phyloP scores from a whole-genome alignment of 35 echinoderm and acorn worm species.

The Patiria miniata region DNA sequence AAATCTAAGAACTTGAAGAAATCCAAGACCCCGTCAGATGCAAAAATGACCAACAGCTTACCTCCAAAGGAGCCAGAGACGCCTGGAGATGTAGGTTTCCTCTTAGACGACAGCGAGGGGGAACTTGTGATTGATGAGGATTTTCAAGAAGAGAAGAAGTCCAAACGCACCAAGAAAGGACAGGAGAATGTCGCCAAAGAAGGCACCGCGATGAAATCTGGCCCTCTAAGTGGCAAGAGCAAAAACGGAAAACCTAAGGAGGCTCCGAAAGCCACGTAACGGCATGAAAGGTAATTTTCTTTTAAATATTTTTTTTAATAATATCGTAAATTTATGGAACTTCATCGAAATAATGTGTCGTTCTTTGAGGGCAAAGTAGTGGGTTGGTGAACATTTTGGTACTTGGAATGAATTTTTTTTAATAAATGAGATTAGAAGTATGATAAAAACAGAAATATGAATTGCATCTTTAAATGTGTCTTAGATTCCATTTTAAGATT shows the following conservation, averaged over 20 bases:
- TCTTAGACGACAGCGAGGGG: conserved; percentile 25
- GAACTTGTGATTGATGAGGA: conserved; percentile 43
- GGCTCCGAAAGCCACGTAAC: background rate
- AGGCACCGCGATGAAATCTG: background rate
- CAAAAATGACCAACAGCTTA: background rate
- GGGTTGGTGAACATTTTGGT: too few species aligned
- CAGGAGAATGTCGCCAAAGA: background rate
- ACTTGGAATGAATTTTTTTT: too few species aligned
- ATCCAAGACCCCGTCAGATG: background rate
- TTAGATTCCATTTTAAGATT: too few species aligned
- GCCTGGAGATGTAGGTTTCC: background rate
- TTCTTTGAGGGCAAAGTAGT: too few species aligned
- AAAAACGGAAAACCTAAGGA: background rate
- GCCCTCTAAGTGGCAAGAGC: background rate
- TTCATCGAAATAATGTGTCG: too few species aligned
- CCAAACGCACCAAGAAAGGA: background rate
- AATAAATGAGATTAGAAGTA: too few species aligned
- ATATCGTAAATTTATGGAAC: background rate
- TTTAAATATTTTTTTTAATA: background rate
- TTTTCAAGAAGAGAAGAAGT: background rate
- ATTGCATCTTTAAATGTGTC: too few species aligned
- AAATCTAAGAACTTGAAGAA: background rate
- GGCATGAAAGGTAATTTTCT: background rate
- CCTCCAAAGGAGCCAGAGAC: background rate
- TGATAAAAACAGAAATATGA: too few species aligned